Conservation (phyloP, 1,140 invertebrate genomes). For the Drosophila ficusphila region DNA sequence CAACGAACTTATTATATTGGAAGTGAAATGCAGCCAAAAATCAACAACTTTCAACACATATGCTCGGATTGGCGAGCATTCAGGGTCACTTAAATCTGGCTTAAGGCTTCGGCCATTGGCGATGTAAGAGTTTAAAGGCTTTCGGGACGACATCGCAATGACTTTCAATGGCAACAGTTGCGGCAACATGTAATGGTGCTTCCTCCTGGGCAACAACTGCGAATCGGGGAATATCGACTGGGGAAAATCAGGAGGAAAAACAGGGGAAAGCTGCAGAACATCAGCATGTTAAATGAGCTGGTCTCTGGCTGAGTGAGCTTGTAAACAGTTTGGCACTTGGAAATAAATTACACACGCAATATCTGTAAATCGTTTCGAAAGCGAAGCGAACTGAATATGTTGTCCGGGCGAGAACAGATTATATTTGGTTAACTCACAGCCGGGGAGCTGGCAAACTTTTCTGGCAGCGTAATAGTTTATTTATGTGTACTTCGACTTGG, state of each 20-base stretch:
- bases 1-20: background rate
- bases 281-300: constrained; percentile 55
- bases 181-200: constrained; percentile 40
- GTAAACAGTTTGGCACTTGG: constrained; percentile 54
- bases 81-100: constrained; percentile 13
- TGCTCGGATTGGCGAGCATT: background rate
- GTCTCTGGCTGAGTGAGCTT: constrained; percentile 31
- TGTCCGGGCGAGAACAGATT: constrained; percentile 36
- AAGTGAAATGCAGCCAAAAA: background rate
- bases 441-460: constrained; percentile 23
- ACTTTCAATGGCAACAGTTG: constrained; percentile 59
- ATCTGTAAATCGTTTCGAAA: constrained; percentile 49
- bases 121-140: constrained; percentile 23
- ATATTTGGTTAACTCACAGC: constrained; percentile 54
- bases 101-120: constrained; percentile 11
- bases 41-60: background rate
- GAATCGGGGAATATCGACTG: constrained; percentile 1
- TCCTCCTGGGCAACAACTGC: constrained; percentile 41
- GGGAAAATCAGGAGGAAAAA: background rate
- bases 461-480: constrained; percentile 25
- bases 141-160: constrained; percentile 16
- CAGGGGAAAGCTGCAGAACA: constrained; percentile 5
- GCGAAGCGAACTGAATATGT: constrained; percentile 48
- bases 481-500: constrained; percentile 31
- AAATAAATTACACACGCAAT: constrained; percentile 60